Evolutionary conservation across 2,888 invertebrate genomes (phyloP).

Genomic region (Nudaria mundana): DNA sequence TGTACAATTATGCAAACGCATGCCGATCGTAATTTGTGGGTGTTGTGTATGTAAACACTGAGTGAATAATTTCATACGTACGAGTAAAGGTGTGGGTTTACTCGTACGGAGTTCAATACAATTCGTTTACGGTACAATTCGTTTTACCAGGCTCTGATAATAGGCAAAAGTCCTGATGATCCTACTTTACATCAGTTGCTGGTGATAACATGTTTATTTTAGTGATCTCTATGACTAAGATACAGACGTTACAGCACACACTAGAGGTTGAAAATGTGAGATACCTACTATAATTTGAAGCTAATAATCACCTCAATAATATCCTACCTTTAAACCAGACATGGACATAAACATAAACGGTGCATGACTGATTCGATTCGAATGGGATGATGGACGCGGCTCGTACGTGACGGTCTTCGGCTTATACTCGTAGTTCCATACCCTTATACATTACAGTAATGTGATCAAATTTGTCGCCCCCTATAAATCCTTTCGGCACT

Average conservation of each 20-base stretch:
- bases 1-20: slow-evolving; percentile 29
- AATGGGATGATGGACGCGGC: slow-evolving; percentile 13
- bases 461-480: slow-evolving; percentile 54
- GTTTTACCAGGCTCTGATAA: too few species aligned
- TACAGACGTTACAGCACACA: too few species aligned
- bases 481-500: slow-evolving; percentile 46
- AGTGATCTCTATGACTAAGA: too few species aligned
- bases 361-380: slow-evolving; percentile 25
- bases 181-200: too few species aligned
- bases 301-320: too few species aligned
- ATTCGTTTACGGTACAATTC: too few species aligned
- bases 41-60: slow-evolving; percentile 44
- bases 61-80: slow-evolving; percentile 48
- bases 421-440: slow-evolving; percentile 24
- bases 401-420: slow-evolving; percentile 30
- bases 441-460: slow-evolving; percentile 53
- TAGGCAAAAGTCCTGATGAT: too few species aligned
- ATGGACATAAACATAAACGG: slow-evolving; percentile 13
- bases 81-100: neutral
- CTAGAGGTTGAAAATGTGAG: too few species aligned
- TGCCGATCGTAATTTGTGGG: slow-evolving; percentile 45
- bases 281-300: too few species aligned
- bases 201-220: too few species aligned
- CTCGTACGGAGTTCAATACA: neutral
- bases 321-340: slow-evolving; percentile 2